Percentiles rank a stretch among this genome's conserved stretches.
Conservation (phyloP, 2,888 invertebrate species). For the Deroplatys truncata region DNA sequence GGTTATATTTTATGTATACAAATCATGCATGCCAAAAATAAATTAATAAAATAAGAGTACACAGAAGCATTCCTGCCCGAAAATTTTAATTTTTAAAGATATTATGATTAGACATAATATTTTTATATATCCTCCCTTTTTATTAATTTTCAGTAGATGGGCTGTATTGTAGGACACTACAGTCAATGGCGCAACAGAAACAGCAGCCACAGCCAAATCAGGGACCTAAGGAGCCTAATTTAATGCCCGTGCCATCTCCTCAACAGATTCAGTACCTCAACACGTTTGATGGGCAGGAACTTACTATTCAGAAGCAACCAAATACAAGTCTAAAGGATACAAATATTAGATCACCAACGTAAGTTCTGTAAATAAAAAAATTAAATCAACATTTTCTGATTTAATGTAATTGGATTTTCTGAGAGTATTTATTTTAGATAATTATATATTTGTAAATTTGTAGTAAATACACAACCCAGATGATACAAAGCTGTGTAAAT, state of each 20-base stretch:
- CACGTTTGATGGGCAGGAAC: slow-evolving; percentile 93
- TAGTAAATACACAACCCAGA: not conserved
- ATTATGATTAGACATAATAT: not conserved
- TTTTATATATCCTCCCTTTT: not conserved
- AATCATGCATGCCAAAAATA: not conserved
- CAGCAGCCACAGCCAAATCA: slow-evolving; percentile 45
- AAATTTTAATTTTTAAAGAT: not conserved
- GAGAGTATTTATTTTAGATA: not conserved
- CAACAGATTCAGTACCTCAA: slow-evolving; percentile 94
- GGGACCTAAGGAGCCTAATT: slow-evolving; percentile 71
- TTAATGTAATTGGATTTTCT: not conserved
- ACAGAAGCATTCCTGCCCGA: not conserved
- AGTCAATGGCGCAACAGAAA: slow-evolving; percentile 59
- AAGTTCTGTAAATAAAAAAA: slow-evolving; percentile 44
- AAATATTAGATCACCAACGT: slow-evolving; percentile 70
- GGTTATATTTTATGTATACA: not conserved
- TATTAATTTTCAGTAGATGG: slow-evolving; percentile 50
- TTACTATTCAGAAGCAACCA: slow-evolving; percentile 93
- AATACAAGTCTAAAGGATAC: slow-evolving; percentile 79
- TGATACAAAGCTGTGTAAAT: not conserved
- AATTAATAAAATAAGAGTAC: not conserved
- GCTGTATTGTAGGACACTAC: slow-evolving; percentile 61
- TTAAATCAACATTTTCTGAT: not conserved
- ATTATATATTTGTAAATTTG: not conserved
- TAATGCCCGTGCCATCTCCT: slow-evolving; percentile 94